Percentiles rank a stretch among this genome's conserved stretches.
These are phyloP conservation scores for Sminthurides aquaticus DNA, from an alignment of 2,888 invertebrate species.

Conservation along the genomic window DNA sequence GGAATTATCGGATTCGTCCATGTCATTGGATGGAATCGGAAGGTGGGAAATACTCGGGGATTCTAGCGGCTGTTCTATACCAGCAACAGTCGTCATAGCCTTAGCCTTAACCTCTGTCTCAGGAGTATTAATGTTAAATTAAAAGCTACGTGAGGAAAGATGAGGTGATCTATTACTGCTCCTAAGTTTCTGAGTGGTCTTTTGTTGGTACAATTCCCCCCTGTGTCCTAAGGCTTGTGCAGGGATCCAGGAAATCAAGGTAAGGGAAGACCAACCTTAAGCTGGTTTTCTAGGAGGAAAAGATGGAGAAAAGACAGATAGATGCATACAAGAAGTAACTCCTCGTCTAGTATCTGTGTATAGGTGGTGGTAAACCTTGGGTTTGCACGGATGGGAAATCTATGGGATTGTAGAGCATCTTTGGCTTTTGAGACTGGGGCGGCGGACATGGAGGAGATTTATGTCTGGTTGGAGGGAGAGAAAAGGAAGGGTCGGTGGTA, in stretches of 20 bases:
- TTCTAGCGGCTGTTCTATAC: no score
- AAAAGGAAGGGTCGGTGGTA: conserved; percentile 36
- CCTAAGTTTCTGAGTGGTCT: background rate
- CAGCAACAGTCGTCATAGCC: no score
- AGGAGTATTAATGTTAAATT: background rate
- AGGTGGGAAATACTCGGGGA: no score
- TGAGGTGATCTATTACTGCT: background rate
- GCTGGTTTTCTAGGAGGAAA: no score
- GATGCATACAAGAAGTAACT: no score
- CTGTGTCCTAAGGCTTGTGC: background rate
- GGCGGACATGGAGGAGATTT: conserved; percentile 43
- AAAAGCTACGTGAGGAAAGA: background rate
- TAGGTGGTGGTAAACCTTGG: background rate
- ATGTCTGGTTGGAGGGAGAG: conserved; percentile 28
- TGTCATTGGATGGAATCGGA: no score
- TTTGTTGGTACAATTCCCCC: background rate
- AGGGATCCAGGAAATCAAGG: background rate
- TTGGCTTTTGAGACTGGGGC: conserved; percentile 38
- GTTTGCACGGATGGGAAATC: background rate
- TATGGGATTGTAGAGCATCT: conserved; percentile 25
- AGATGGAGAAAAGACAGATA: no score
- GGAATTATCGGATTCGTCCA: no score
- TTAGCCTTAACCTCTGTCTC: no score
- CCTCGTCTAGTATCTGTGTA: no score
- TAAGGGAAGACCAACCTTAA: no score